Evolutionary conservation across 92 coral and sea anemone genomes (phyloP).

Genomic region (Galaxea fascicularis): DNA sequence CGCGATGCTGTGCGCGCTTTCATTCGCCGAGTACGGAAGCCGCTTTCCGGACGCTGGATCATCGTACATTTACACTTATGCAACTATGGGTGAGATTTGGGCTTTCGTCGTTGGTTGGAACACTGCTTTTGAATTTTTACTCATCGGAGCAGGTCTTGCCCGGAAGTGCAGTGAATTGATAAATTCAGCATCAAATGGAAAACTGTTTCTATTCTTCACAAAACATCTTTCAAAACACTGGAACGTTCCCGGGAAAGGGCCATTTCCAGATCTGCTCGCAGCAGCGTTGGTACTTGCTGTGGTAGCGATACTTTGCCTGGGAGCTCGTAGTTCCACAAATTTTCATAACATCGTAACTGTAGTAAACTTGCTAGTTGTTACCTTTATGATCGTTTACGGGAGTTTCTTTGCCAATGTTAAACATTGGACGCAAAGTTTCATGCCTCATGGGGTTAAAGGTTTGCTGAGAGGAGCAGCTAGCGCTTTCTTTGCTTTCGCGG

Average conservation of each 20-base stretch:
- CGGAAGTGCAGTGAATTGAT: constrained; percentile 80
- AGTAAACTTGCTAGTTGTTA: constrained; percentile 66
- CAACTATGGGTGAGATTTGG: constrained; percentile 84
- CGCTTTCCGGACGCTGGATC: constrained; percentile 94
- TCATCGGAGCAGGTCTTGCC: constrained; percentile 75
- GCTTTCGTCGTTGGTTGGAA: constrained; percentile 95
- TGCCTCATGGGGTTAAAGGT: constrained; percentile 26
- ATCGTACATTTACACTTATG: constrained; percentile 85
- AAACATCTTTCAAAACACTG: constrained; percentile 47
- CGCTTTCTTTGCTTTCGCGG: constrained; percentile 36
- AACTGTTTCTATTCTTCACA: constrained; percentile 50
- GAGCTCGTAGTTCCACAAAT: constrained; percentile 66
- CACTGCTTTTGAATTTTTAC: constrained; percentile 80
- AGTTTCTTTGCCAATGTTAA: constrained; percentile 42
- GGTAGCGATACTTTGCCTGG: constrained; percentile 68
- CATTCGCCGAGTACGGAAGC: constrained; percentile 90
- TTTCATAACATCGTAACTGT: constrained; percentile 63
- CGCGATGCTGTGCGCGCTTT: constrained; percentile 80
- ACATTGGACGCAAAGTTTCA: constrained; percentile 27
- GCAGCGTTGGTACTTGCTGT: constrained; percentile 61
- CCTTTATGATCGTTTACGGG: constrained; percentile 68
- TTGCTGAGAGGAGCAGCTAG: constrained; percentile 11
- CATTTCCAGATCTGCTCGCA: constrained; percentile 86
- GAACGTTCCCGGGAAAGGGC: constrained; percentile 50
- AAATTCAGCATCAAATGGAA: constrained; percentile 71